phyloP scores from a whole-genome alignment of 2,888 invertebrate species.

The Drosophila flavopinicola region DNA sequence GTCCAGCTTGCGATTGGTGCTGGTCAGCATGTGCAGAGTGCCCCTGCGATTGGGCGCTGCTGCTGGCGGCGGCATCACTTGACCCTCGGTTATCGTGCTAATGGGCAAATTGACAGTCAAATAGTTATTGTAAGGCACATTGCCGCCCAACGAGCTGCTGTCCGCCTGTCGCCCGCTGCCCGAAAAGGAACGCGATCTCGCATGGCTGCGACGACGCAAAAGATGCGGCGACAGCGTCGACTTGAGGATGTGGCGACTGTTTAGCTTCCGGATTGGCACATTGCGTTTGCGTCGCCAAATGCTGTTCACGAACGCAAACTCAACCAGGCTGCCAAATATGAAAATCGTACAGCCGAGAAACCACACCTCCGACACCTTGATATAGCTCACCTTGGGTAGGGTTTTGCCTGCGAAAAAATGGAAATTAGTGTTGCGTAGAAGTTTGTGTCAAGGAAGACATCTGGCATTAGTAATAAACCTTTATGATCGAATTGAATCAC shows the following conservation, averaged over 20 bases:
- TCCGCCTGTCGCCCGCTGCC: constrained; percentile 55
- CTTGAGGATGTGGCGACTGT: constrained; percentile 93
- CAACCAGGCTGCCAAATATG: constrained; percentile 93
- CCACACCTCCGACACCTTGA: constrained; percentile 96
- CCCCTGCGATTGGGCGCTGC: constrained; percentile 25
- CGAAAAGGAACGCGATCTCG: constrained; percentile 88
- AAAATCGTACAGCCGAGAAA: constrained; percentile 93
- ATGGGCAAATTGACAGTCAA: constrained; percentile 88
- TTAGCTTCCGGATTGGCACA: constrained; percentile 84
- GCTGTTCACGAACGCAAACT: constrained; percentile 95
- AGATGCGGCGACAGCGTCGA: constrained; percentile 92
- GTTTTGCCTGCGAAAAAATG: constrained; percentile 86
- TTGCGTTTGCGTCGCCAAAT: constrained; percentile 91
- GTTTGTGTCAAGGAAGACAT: too few species aligned
- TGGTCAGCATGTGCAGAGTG: constrained; percentile 42
- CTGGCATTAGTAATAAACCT: too few species aligned
- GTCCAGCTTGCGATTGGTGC: constrained; percentile 61
- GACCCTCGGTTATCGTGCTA: constrained; percentile 71
- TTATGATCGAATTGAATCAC: too few species aligned
- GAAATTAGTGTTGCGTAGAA: too few species aligned
- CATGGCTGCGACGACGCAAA: constrained; percentile 89
- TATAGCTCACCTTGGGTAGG: constrained; percentile 94
- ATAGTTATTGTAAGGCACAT: constrained; percentile 88
- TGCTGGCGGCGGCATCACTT: constrained; percentile 34
- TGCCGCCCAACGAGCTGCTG: constrained; percentile 85